A percentile compares a stretch with the other conserved stretches of the same genome.
Conservation (phyloP, 2,888 invertebrate species). For the Strigamia transsilvanica region DNA sequence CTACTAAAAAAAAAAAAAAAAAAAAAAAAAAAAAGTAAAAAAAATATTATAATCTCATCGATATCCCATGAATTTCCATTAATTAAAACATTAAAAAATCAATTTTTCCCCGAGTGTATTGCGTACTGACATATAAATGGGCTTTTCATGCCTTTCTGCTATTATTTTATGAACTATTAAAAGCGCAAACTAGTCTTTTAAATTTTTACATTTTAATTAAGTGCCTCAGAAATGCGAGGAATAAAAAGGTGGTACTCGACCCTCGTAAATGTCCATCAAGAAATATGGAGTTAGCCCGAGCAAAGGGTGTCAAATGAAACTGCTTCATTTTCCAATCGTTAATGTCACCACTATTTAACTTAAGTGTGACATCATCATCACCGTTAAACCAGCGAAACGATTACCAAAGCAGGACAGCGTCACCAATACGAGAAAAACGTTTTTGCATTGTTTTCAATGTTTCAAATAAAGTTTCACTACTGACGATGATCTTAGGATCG, state of each 20-base stretch:
- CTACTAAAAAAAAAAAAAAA: neutral
- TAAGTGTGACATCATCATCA: neutral
- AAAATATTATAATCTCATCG: neutral
- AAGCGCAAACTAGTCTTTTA: conserved; percentile 7
- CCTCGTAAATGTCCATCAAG: conserved; percentile 46
- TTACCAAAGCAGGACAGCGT: neutral
- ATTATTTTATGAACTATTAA: conserved; percentile 5
- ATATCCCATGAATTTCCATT: neutral
- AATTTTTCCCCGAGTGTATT: neutral
- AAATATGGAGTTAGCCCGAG: conserved; percentile 18
- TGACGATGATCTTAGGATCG: too few species aligned
- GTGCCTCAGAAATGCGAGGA: neutral
- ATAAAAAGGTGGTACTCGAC: conserved; percentile 10
- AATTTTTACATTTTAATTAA: conserved; percentile 16
- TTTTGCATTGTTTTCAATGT: too few species aligned
- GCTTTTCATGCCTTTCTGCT: neutral
- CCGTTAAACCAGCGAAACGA: neutral
- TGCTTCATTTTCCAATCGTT: neutral
- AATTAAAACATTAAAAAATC: neutral
- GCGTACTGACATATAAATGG: neutral
- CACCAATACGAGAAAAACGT: too few species aligned
- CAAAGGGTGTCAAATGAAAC: conserved; percentile 9
- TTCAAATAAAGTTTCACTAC: too few species aligned
- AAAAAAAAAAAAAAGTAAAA: neutral
- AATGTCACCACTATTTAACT: conserved; percentile 18